phyloP scores from a whole-genome alignment of 2,797 vertebrate genomes.

The Rhyacichthys aspro region DNA sequence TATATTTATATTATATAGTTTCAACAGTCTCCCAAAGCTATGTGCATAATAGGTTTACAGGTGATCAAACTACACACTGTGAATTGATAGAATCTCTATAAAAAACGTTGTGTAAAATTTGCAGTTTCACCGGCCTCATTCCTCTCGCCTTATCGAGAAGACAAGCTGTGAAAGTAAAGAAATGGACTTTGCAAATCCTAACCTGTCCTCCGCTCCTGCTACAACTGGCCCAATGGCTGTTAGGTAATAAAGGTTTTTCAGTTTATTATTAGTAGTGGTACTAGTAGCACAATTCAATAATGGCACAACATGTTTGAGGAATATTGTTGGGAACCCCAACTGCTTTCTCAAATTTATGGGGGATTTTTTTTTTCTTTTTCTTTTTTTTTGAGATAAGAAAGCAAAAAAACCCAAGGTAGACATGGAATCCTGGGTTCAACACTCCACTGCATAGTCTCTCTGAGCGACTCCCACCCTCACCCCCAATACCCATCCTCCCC shows the following conservation, averaged over 20 bases:
- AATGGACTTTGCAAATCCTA: slow-evolving; percentile 72
- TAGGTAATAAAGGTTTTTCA: slow-evolving; percentile 69
- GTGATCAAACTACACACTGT: slow-evolving; percentile 78
- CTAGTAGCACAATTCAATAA: slow-evolving; percentile 68
- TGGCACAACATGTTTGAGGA: slow-evolving; percentile 77
- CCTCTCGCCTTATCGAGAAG: slow-evolving; percentile 46
- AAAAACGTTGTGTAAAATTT: slow-evolving; percentile 78
- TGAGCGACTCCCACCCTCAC: slow-evolving; percentile 63
- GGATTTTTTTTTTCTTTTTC: no score
- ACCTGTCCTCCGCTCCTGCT: slow-evolving; percentile 78
- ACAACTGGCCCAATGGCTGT: slow-evolving; percentile 79
- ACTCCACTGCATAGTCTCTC: slow-evolving; percentile 85
- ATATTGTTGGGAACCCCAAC: slow-evolving; percentile 71
- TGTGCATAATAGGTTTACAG: slow-evolving; percentile 84
- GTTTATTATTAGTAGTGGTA: slow-evolving; percentile 51
- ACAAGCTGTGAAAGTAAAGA: slow-evolving; percentile 66
- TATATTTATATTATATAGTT: slow-evolving; percentile 67
- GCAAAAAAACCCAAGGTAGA: slow-evolving; percentile 68
- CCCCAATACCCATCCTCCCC: slow-evolving; percentile 32
- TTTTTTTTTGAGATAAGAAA: slow-evolving; percentile 55
- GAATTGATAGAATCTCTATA: slow-evolving; percentile 77
- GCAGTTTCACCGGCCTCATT: slow-evolving; percentile 67
- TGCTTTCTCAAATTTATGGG: slow-evolving; percentile 36
- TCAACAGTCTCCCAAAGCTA: slow-evolving; percentile 84
- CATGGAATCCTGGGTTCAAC: slow-evolving; percentile 80